Evolutionary conservation across 2,797 vertebrate genomes (phyloP).

Genomic region (Cephalopachus bancanus): DNA sequence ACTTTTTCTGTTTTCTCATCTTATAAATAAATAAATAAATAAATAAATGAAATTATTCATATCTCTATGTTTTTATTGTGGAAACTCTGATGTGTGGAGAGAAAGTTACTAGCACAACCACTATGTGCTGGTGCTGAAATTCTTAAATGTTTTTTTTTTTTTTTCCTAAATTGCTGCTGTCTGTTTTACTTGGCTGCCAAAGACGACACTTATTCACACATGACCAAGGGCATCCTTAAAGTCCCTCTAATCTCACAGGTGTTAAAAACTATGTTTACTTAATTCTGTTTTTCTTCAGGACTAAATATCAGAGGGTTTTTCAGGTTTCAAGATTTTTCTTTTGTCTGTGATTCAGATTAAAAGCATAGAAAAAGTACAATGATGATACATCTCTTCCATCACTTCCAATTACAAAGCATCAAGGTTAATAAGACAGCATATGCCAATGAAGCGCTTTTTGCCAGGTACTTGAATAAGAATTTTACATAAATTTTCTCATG

Average conservation of each 20-base stretch:
- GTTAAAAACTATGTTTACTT: neutral
- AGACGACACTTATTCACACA: accelerated
- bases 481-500: neutral
- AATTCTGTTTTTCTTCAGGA: too few relatives aligned
- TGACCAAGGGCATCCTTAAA: neutral
- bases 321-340: too few relatives aligned
- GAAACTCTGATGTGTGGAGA: accelerated
- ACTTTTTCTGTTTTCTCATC: too few relatives aligned
- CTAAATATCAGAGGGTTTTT: neutral
- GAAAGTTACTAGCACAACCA: accelerated
- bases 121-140: accelerated
- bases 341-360: accelerated
- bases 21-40: too few relatives aligned
- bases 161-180: neutral
- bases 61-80: accelerated
- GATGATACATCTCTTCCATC: accelerated
- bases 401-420: accelerated
- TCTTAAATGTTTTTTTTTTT: neutral
- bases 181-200: neutral
- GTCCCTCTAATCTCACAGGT: neutral
- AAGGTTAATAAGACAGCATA: too few relatives aligned
- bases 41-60: too few relatives aligned
- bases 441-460: neutral
- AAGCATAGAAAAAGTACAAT: accelerated
- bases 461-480: neutral